Conservation (phyloP, 2,113 vertebrate species). For the Agapornis roseicollis region DNA sequence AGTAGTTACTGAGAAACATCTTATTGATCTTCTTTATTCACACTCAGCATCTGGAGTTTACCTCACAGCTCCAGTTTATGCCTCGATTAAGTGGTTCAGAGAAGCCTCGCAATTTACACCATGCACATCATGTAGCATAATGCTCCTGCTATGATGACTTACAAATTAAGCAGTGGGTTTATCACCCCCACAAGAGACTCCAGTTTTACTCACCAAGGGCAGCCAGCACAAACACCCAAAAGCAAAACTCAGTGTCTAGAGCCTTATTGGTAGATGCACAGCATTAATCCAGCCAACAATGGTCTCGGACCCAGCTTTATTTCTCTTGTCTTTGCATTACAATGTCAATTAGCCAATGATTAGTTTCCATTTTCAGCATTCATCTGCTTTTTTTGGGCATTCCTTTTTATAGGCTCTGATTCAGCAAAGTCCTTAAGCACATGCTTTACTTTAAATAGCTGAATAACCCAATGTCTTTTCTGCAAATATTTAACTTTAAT, state of each 20-base stretch:
- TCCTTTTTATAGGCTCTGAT: constrained; percentile 49
- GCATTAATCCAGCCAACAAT: not conserved
- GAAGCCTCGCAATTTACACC: constrained; percentile 23
- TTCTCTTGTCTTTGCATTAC: not conserved
- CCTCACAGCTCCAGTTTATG: constrained; percentile 67
- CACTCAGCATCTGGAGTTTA: constrained; percentile 53
- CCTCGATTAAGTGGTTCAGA: constrained; percentile 51
- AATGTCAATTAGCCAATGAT: not conserved
- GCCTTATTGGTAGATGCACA: not conserved
- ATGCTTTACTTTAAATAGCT: constrained; percentile 44
- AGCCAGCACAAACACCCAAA: not conserved
- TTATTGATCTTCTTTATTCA: constrained; percentile 64
- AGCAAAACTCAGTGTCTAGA: not conserved
- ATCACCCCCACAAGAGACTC: not conserved
- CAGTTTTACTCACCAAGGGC: not conserved
- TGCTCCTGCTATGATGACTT: not conserved
- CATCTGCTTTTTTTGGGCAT: not conserved
- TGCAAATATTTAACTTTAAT: constrained; percentile 41
- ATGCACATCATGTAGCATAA: constrained; percentile 30
- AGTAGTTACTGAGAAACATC: constrained; percentile 60
- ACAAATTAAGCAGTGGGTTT: constrained; percentile 47
- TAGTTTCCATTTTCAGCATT: constrained; percentile 23
- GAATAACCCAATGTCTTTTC: constrained; percentile 43
- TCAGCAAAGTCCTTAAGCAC: constrained; percentile 23
- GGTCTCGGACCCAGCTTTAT: not conserved